Base-by-base conservation (phyloP, 1,140 invertebrate species). In the Lepeophtheirus salmonis region DNA sequence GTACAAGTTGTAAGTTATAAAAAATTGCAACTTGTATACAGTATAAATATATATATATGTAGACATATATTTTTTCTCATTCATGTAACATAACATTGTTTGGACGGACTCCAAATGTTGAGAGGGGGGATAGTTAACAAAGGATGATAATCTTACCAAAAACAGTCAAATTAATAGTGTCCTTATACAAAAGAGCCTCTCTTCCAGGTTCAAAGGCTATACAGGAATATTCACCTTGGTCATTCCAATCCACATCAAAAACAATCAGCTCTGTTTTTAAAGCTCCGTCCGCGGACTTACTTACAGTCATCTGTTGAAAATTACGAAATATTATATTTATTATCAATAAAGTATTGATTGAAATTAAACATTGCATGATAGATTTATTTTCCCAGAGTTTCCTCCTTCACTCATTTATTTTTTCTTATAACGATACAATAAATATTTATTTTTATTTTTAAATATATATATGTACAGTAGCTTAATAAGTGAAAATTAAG, bases 141-240 rank as follows among this genome's bases (percentile, higher is more conserved):
- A 26, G n/a, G 23, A 56, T 26, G 23, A n/a, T n/a, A n/a, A n/a
- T 17, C 55, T 57, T 57, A 57, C 55, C 55, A 30, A 57, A 57
- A 2, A 57, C 26, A 16, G n/a, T 25, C 13, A 57, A 20, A 41
- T 23, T 13, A 25, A 41, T 57, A 17, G 21, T 41, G 13, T 57
- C 20, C 16, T 17, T 48, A 41, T 17, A 24, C 12, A 16, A 23
- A 17, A 17, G 20, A n/a, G 20, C 55, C 13, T 14, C 13, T n/a
- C n/a, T 17, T 25, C 25, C 26, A 30, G 25, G 6, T 48, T 57
- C 55, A 2, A 16, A 17, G 26, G 55, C 55, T 12, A 57, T 17
- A 41, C 55, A 57, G 26, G 55, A 26, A n/a, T 57, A 57, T 12
- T 23, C 26, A 2, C 55, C 55, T 26, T 24, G 20, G 25, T 57